phyloP scores from a whole-genome alignment of 64 coral and sea anemone species.

The Catalaphyllia jardinei region DNA sequence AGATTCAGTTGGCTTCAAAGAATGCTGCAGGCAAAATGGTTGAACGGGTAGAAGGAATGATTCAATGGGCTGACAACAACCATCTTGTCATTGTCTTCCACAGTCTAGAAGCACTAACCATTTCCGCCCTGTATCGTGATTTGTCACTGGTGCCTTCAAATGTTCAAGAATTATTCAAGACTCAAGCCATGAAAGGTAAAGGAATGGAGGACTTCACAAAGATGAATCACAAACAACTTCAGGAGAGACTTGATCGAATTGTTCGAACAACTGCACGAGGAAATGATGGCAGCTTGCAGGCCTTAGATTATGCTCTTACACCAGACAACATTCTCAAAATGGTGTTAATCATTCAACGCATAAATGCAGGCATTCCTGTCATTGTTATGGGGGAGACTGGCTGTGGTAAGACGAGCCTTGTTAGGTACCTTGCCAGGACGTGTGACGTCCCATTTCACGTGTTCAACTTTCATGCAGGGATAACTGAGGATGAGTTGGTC shows the following conservation, averaged over 20 bases:
- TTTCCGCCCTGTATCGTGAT: slow-evolving; percentile 68
- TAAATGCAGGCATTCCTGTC: slow-evolving; percentile 75
- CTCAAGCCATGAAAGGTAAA: slow-evolving; percentile 42
- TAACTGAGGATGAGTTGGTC: slow-evolving; percentile 49
- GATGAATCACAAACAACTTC: slow-evolving; percentile 54
- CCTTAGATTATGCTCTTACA: slow-evolving; percentile 73
- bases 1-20: slow-evolving; percentile 24
- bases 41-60: slow-evolving; percentile 79
- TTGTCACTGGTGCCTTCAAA: slow-evolving; percentile 45
- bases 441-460: slow-evolving; percentile 53
- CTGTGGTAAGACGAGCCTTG: slow-evolving; percentile 74
- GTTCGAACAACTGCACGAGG: slow-evolving; percentile 34
- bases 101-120: slow-evolving; percentile 58
- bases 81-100: slow-evolving; percentile 79
- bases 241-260: slow-evolving; percentile 49
- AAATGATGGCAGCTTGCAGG: neutral
- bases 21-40: slow-evolving; percentile 70
- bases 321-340: slow-evolving; percentile 96
- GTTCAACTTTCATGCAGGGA: slow-evolving; percentile 70
- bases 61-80: slow-evolving; percentile 82
- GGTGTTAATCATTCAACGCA: slow-evolving; percentile 85
- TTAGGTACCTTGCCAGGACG: slow-evolving; percentile 63
- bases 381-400: slow-evolving; percentile 84
- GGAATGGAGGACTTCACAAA: slow-evolving; percentile 38
- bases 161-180: slow-evolving; percentile 71